Base-by-base conservation (phyloP, 2,888 invertebrate genomes). In the Hemicrepidius hirtus region DNA sequence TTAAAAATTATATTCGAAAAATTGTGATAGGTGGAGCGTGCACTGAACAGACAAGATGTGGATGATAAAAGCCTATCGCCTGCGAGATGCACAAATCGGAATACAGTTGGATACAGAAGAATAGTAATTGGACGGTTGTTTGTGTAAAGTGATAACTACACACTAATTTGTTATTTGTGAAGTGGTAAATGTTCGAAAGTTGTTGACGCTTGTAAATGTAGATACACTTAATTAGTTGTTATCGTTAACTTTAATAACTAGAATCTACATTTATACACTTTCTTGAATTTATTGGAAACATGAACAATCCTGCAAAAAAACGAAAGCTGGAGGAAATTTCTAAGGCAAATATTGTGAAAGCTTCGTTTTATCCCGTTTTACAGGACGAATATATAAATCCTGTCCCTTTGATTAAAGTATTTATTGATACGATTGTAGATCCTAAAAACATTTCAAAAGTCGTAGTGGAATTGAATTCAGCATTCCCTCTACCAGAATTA, bases 371-470 rank as follows among this genome's bases (percentile, higher is more conserved):
- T 60, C 88, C 91, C 0, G 86, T 94, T 10, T 78, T 94, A 7
- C 85, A 89, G 10, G 87, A 90, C 62, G 90, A 91, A 24, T 85
- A 90, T 6, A 84, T 82, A 0, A 83, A 88, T 16, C 86, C 88
- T 3, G 84, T 90, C 20, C 85, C 88, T 0, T 83, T 90, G 0
- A 86, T 88, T 0, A 87, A 90, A 73, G 92, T 91, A 0, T 92
- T 89, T 80, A 87, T 91, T 2, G 93, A 90, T 4, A 87, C 86
- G 44, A 87, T 95, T 18, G 88, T 86, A 66, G 88, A 92, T 68
- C 88, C 88, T 20, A 92, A 90, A 80, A 85, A 89, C 12, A 91
- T 91, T 46, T 94, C 94, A 0, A 87, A 85, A 71, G 87, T 92
- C 0, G 91, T 96, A 46, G 78, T 86, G 21, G 84, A 88, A 44